Percentiles rank a stretch among this genome's conserved stretches.
Conservation (phyloP, 2,888 invertebrate species). For the Carpatolechia fugitivella region DNA sequence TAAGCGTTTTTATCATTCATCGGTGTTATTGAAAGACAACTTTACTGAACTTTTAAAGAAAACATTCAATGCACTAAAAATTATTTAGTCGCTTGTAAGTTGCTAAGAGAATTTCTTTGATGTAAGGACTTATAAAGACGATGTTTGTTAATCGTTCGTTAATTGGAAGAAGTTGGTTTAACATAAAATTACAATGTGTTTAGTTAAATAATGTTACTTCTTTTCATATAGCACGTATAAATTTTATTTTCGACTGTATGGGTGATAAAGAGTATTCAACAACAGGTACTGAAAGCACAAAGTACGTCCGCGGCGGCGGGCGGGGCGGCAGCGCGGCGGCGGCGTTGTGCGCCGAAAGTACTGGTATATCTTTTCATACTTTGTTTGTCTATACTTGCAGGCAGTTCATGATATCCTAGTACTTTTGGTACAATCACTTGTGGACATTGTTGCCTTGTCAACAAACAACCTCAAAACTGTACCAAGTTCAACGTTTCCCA, state of each 20-base stretch:
- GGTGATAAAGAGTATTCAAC: too few species aligned
- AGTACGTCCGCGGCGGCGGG: too few species aligned
- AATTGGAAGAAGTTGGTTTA: not conserved
- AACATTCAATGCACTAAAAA: not conserved
- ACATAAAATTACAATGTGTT: not conserved
- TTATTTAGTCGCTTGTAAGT: not conserved
- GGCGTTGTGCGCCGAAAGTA: too few species aligned
- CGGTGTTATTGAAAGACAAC: not conserved
- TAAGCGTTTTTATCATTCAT: not conserved
- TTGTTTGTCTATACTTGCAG: not conserved
- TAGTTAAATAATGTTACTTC: not conserved
- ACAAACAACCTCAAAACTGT: not conserved
- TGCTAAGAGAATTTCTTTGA: constrained; percentile 32
- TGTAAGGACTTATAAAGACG: constrained; percentile 36
- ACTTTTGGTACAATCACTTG: constrained; percentile 24
- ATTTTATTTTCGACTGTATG: too few species aligned
- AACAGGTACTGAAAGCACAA: too few species aligned
- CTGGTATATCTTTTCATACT: too few species aligned
- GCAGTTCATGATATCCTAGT: constrained; percentile 34
- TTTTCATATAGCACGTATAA: too few species aligned
- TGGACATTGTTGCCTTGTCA: constrained; percentile 6
- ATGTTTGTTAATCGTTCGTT: constrained; percentile 6
- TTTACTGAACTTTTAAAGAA: not conserved
- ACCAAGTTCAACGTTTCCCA: not conserved
- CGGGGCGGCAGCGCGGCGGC: too few species aligned